Evolutionary conservation across 2,797 vertebrate genomes (phyloP), one percentile per base, ranked within the genome.

Genomic region (Crocidura indochinensis): DNA sequence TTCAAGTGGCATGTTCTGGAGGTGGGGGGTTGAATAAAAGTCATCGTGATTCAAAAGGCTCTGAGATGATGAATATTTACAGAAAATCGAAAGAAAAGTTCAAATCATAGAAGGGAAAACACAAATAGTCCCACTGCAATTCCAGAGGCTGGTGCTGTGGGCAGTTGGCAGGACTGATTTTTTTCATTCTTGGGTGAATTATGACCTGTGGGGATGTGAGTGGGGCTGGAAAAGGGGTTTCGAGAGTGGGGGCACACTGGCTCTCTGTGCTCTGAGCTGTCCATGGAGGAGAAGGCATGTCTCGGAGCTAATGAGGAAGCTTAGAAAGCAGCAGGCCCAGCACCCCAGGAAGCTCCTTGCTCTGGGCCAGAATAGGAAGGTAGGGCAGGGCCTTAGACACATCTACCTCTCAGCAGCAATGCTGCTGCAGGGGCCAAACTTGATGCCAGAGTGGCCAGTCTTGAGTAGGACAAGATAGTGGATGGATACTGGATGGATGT

Each of bases 61-160:
- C 2, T 92, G 62, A 91, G 97, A 95, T 96, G 91, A 92, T 91
- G 93, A 95, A 93, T 95, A 95, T 96, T 97, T 96, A 92, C 71
- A 92, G 79, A 84, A 88, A 80, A 91, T 88, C 83, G 94, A 74
- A 97, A 95, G 84, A 88, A 94, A 96, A 93, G 91, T 95, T 97
- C 94, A 93, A 95, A 83, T 56, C 51, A 94, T 95, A 76, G 95
- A 27, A 91, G 88, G 81, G 71, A 67, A 95, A 96, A 94, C 82
- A 94, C 94, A 96, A 94, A 88, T 38, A 90, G 56, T 64, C 62
- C 20, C 12, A 84, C 49, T 80, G 80, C 73, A 75, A 65, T 90
- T 72, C 17, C 47, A 53, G 60, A 88, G 68, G 3, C 87, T 67
- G 74, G 4, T 8, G 2, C 71, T 80, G 2, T 84, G 31, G 78